These are phyloP conservation scores for Delphinapterus leucas DNA, from an alignment of 2,113 vertebrate species.

Conservation along the genomic window DNA sequence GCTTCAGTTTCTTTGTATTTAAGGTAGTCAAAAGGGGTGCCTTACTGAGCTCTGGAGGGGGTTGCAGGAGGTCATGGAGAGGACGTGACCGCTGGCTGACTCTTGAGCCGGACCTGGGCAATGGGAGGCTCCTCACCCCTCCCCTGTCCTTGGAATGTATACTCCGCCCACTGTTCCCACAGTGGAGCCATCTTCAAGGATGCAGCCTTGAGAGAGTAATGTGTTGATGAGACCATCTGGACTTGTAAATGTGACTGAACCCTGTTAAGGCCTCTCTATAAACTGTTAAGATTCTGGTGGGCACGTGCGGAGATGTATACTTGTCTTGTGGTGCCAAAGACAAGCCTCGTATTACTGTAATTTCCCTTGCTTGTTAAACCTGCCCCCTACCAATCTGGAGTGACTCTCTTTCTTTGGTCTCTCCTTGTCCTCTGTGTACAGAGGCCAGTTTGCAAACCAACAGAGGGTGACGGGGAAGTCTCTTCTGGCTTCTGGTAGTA, in stretches of 20 bases:
- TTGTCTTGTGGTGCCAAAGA: neutral
- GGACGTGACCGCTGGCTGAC: neutral
- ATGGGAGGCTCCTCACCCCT: neutral
- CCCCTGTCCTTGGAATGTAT: neutral
- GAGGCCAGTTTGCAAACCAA: neutral
- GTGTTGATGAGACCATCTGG: neutral
- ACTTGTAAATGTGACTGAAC: neutral
- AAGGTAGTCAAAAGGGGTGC: neutral
- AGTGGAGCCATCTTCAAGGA: neutral
- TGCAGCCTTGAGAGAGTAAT: neutral
- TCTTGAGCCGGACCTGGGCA: neutral
- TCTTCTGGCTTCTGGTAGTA: neutral
- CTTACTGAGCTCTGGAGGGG: neutral
- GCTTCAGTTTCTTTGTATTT: neutral
- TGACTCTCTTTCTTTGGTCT: neutral
- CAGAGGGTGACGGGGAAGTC: neutral
- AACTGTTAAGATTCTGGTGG: neutral
- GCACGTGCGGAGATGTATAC: fast-evolving
- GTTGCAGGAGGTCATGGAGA: neutral
- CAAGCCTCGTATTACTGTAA: neutral
- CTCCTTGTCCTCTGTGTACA: neutral
- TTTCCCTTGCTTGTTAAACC: neutral
- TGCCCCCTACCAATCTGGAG: neutral
- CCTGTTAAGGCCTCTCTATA: neutral
- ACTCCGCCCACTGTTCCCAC: neutral